Evolutionary conservation across 1,140 invertebrate species (phyloP).

Genomic region (Aphelenchoides avenae): DNA sequence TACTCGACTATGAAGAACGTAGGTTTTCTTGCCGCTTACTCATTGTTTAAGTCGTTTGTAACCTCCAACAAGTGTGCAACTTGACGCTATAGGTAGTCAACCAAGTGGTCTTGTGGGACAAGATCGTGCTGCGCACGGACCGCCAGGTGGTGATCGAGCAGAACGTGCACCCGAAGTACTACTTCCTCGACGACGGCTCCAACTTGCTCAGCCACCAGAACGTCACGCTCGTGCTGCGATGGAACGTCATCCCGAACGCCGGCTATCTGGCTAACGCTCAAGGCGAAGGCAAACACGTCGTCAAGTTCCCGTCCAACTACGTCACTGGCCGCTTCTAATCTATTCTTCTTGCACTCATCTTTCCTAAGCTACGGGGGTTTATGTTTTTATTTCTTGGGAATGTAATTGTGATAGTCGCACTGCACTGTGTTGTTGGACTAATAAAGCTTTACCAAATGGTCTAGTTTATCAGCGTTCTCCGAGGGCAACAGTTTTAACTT

Average conservation of each 20-base stretch:
- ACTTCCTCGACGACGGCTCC: slow-evolving; percentile 98
- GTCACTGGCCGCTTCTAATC: slow-evolving; percentile 34
- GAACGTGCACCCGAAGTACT: slow-evolving; percentile 77
- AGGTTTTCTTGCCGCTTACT: slow-evolving; percentile 13
- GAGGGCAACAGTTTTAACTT: neutral
- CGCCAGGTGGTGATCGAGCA: slow-evolving; percentile 83
- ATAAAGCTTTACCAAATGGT: neutral
- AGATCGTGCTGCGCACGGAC: slow-evolving; percentile 88
- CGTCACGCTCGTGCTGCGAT: slow-evolving; percentile 61
- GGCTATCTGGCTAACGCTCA: slow-evolving; percentile 64
- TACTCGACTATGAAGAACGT: slow-evolving; percentile 84
- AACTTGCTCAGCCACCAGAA: slow-evolving; percentile 67
- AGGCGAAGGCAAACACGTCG: slow-evolving; percentile 30
- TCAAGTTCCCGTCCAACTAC: slow-evolving; percentile 46
- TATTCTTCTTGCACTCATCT: neutral
- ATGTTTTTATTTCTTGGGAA: no score
- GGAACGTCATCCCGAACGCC: slow-evolving; percentile 98
- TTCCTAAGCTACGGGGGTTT: no score
- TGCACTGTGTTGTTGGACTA: neutral
- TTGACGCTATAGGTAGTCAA: no score
- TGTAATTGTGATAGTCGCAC: no score
- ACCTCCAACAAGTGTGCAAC: no score
- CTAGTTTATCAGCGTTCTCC: neutral
- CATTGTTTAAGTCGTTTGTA: no score
- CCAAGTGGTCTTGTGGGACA: slow-evolving; percentile 93